phyloP scores from a whole-genome alignment of 2,888 invertebrate genomes.

The Cheilosia vernalis region DNA sequence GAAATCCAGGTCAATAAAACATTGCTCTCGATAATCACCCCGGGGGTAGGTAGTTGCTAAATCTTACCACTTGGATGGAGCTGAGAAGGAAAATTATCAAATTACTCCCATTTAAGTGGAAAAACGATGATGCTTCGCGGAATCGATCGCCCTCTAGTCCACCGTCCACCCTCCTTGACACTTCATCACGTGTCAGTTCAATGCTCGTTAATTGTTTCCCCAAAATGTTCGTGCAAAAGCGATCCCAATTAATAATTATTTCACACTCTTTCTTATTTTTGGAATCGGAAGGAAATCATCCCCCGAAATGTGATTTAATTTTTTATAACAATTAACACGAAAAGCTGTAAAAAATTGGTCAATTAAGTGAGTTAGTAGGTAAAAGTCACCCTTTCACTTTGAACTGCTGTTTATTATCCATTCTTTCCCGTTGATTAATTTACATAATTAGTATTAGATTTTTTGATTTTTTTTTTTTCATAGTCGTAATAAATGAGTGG shows the following conservation, averaged over 20 bases:
- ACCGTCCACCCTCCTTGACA: constrained; percentile 42
- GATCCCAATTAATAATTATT: constrained; percentile 51
- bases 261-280: constrained; percentile 40
- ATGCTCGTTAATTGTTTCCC: constrained; percentile 51
- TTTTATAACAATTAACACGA: constrained; percentile 42
- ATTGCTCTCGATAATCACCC: neutral
- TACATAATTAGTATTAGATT: constrained; percentile 74
- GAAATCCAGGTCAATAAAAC: constrained; percentile 55
- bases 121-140: constrained; percentile 19
- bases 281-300: constrained; percentile 22
- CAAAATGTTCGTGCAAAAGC: constrained; percentile 5
- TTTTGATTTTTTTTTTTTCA: constrained; percentile 20
- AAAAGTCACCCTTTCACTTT: constrained; percentile 45
- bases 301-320: neutral
- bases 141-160: neutral
- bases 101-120: constrained; percentile 52
- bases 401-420: constrained; percentile 16
- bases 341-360: constrained; percentile 54
- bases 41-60: neutral
- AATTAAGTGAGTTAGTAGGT: constrained; percentile 61
- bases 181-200: constrained; percentile 65
- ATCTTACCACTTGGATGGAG: neutral
- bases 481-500: constrained; percentile 56
- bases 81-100: constrained; percentile 45
- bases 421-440: constrained; percentile 60